phyloP scores from a whole-genome alignment of 1,140 invertebrate genomes.

The Coptotermes formosanus region DNA sequence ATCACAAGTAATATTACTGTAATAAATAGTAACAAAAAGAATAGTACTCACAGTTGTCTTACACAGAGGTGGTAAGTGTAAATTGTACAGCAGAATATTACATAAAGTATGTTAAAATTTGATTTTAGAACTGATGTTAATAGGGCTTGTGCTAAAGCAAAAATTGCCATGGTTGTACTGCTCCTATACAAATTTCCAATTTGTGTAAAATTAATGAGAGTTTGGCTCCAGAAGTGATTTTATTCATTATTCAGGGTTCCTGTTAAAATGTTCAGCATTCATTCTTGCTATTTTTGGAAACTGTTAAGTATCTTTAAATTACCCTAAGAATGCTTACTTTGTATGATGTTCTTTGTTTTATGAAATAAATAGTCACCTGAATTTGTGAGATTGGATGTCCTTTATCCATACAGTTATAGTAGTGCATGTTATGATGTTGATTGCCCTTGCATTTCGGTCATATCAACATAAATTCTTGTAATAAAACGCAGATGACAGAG shows the following conservation, averaged over 20 bases:
- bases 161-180: constrained; percentile 11
- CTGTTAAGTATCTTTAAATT: constrained; percentile 31
- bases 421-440: too few relatives aligned
- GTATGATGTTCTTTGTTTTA: constrained; percentile 33
- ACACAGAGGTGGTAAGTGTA: constrained; percentile 7
- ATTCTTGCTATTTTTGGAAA: constrained; percentile 34
- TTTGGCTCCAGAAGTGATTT: constrained; percentile 11
- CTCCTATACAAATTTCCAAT: constrained; percentile 18
- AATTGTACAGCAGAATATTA: constrained; percentile 23
- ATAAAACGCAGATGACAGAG: too few relatives aligned
- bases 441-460: too few relatives aligned
- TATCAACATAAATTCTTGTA: too few relatives aligned
- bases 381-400: background rate
- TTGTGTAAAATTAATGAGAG: constrained; percentile 12
- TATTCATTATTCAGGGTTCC: constrained; percentile 32
- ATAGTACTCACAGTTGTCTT: constrained; percentile 7
- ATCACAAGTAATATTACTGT: background rate
- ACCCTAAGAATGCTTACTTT: constrained; percentile 31
- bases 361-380: constrained; percentile 32
- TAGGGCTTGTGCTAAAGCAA: constrained; percentile 20
- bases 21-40: background rate
- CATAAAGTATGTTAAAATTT: constrained; percentile 24
- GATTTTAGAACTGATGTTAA: constrained; percentile 11
- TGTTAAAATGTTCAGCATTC: constrained; percentile 26
- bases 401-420: too few relatives aligned